phyloP scores from a whole-genome alignment of 2,113 vertebrate species.

The Puffinus mauretanicus region DNA sequence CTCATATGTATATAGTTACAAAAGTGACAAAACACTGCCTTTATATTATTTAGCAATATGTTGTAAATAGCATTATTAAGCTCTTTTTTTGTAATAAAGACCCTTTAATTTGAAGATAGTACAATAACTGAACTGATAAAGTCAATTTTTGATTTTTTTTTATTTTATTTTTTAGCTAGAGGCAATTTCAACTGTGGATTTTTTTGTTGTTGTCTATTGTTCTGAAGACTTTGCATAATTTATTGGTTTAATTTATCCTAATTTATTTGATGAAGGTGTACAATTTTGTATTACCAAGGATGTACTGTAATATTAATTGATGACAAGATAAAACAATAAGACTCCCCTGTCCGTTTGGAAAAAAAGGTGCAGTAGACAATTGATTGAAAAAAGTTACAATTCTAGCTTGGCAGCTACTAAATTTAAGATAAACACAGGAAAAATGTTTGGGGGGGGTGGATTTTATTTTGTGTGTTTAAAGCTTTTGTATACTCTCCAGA shows the following conservation, averaged over 20 bases:
- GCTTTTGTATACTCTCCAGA: constrained; percentile 88
- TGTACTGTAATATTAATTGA: constrained; percentile 94
- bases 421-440: constrained; percentile 80
- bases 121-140: constrained; percentile 83
- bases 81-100: constrained; percentile 93
- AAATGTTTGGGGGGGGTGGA: constrained; percentile 64
- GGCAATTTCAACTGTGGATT: constrained; percentile 89
- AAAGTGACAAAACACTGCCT: constrained; percentile 93
- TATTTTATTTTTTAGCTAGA: constrained; percentile 83
- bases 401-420: constrained; percentile 88
- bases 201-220: constrained; percentile 89
- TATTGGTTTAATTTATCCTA: constrained; percentile 99
- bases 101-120: constrained; percentile 88
- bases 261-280: constrained; percentile 98
- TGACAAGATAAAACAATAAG: constrained; percentile 82
- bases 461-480: constrained; percentile 88
- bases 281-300: constrained; percentile 93
- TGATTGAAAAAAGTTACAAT: constrained; percentile 81
- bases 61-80: constrained; percentile 96
- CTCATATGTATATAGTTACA: constrained; percentile 86
- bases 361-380: constrained; percentile 87
- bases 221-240: constrained; percentile 99
- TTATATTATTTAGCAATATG: constrained; percentile 99
- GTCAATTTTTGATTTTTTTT: constrained; percentile 82
- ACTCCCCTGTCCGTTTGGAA: constrained; percentile 81